Base-by-base conservation (phyloP, 2,888 invertebrate species). In the Caenorhabditis japonica region DNA sequence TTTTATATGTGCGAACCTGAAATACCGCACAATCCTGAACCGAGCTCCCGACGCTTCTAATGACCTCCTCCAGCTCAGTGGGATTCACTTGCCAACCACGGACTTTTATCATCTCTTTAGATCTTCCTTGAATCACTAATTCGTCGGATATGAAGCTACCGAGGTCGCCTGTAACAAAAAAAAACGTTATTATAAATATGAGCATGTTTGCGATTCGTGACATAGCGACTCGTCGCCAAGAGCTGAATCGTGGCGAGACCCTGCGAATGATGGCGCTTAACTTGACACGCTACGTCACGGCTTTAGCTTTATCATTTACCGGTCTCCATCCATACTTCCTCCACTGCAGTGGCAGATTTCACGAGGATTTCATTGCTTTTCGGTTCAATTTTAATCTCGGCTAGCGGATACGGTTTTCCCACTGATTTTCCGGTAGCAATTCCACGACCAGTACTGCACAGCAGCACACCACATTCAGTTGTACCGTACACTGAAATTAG, bases 401-500 rank as follows among this genome's bases (percentile, higher is more conserved):
- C 68, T 13, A 76, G 58, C 3, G 83, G 83, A 44, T 75, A 70
- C 27, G 78, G 75, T 10, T 72, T 17, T 41, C 84, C 84, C 4
- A 78, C 75, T 15, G 49, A 51, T 10, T 62, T 59, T 12, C 66
- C 58, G 10, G 47, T 33, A 1, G 60, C 27, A 4, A 56, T 71
- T 33, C 69, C 66, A 15, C 53, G 44, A 10, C 61, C 47, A 19
- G 80, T 80, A 68, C 79, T 79, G 33, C 77, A 77, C 4, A 81
- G 17, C 2, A 83, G 62, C 3, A 79, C 66, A 5, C 84, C 84
- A 30, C 79, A 83, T 70, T 84, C 84, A 0, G 84, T 84, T 39
- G 77, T 70, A 13, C 84, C 84, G 69, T 80, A 84, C 25, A 84
- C 84, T 84, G 46, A 55, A 79, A 8, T 51, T 49, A 13, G 2